Evolutionary conservation across 1,140 invertebrate genomes (phyloP).

Genomic region (Monomorium pharaonis): DNA sequence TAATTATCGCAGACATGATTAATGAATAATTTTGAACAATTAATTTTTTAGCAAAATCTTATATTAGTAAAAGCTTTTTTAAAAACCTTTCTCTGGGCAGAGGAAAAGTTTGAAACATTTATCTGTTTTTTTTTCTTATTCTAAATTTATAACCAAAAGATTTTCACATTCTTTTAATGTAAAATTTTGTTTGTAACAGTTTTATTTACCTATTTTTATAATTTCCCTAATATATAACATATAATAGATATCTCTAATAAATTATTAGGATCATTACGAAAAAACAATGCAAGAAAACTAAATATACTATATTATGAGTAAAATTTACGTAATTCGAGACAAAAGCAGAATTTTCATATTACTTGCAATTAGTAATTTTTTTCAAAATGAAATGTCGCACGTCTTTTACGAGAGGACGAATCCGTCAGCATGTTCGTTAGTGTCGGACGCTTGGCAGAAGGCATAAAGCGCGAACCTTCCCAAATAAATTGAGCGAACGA

Average conservation of each 20-base stretch:
- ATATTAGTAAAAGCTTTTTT: neutral
- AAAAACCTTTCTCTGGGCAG: neutral
- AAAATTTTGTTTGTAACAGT: neutral
- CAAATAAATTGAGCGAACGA: slow-evolving; percentile 69
- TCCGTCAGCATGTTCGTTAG: slow-evolving; percentile 66
- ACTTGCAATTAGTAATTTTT: no score
- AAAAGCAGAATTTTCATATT: slow-evolving; percentile 5
- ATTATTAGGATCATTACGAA: neutral
- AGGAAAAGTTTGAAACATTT: neutral
- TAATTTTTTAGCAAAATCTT: neutral
- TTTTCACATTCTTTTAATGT: neutral
- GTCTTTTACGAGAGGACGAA: slow-evolving; percentile 39
- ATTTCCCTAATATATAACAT: no score
- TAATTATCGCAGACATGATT: slow-evolving; percentile 20
- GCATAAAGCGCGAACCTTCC: slow-evolving; percentile 65
- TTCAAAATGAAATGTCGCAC: slow-evolving; percentile 30
- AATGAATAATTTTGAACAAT: slow-evolving; percentile 9
- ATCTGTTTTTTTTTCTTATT: neutral
- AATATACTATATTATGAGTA: neutral
- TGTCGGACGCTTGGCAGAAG: slow-evolving; percentile 8
- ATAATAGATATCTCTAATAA: neutral
- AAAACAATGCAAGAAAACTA: neutral
- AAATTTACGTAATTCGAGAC: slow-evolving; percentile 43
- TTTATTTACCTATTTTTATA: neutral
- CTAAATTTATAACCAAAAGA: neutral